Percentiles rank a stretch among this genome's conserved stretches.
Evolutionary conservation across 2,113 vertebrate species (phyloP).

Genomic region (Pavo muticus): DNA sequence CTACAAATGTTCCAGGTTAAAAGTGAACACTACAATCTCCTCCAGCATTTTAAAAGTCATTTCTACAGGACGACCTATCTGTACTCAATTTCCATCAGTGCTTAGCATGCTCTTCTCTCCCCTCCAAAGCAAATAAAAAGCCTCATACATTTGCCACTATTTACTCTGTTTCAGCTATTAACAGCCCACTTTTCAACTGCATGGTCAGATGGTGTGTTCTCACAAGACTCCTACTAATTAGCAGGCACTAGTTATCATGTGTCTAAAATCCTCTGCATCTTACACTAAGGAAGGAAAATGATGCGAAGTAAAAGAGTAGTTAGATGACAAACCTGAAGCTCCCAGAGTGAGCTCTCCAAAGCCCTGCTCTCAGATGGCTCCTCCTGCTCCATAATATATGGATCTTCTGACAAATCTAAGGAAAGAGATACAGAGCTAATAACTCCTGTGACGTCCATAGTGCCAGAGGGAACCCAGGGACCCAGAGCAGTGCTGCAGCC

Average conservation of each 20-base stretch:
- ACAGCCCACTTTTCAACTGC: neutral
- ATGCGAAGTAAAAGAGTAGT: neutral
- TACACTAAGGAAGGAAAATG: neutral
- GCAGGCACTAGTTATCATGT: neutral
- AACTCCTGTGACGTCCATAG: fast-evolving
- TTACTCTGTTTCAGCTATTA: neutral
- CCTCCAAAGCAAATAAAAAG: neutral
- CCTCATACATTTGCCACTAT: neutral
- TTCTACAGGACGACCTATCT: neutral
- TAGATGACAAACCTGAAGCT: conserved; percentile 84
- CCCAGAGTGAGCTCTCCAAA: conserved; percentile 96
- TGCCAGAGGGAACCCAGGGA: neutral
- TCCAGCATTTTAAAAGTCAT: neutral
- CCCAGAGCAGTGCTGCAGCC: neutral
- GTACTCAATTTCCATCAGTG: neutral
- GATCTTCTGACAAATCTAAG: conserved; percentile 85
- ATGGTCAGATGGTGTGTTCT: neutral
- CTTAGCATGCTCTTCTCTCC: neutral
- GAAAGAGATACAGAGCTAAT: neutral
- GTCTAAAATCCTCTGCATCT: neutral
- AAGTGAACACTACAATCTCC: neutral
- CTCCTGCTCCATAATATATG: conserved; percentile 85
- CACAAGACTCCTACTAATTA: neutral
- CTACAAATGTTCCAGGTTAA: neutral
- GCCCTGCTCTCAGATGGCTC: conserved; percentile 87